Base-by-base conservation (phyloP, 1,140 invertebrate species). In the Coelopa frigida region DNA sequence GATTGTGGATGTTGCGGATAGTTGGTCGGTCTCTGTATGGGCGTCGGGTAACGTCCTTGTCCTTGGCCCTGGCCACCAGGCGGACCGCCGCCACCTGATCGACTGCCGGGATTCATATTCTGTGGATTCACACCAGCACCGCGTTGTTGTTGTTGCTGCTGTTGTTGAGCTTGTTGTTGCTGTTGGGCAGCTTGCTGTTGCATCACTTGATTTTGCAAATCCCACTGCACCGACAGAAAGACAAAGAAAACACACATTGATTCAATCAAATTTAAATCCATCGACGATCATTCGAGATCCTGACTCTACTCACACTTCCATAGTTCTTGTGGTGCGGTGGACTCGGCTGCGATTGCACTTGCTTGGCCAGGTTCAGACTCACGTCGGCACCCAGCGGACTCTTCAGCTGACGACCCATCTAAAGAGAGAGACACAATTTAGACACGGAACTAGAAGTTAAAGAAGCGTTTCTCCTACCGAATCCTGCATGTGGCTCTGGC, bases 281-380 rank as follows among this genome's bases (percentile, higher is more conserved):
- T 14, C 18, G 18, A 17, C n/a, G 14, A 20, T 38, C 5, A 5
- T 38, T 7, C 3, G n/a, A 18, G 15, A 18, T 38, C n/a, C 18
- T 38, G 20, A 10, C 20, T 5, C 15, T 26, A 65, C 72, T 73
- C 71, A 73, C 56, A 59, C 64, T 70, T 55, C 71, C 74, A 52
- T 76, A 78, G 55, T 76, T 77, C 49, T 78, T 76, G 56, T 77
- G 75, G 46, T 77, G 76, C 20, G 75, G 75, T 37, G 75, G 74
- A 67, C 74, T 77, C 39, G 73, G 73, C 53, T 78, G 76, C 27
- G 74, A 71, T 56, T 76, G 75, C 51, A 60, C 63, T 48, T 67
- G 61, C 49, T 67, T 69, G 42, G 59, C 64, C 46, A 69, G 43
- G 17, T 55, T 58, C 15, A 70, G 53, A 42, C 55, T 69, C 55